A percentile compares a stretch with the other conserved stretches of the same genome.
phyloP scores from a whole-genome alignment of 2,888 invertebrate genomes.

The Tachina grossa region DNA sequence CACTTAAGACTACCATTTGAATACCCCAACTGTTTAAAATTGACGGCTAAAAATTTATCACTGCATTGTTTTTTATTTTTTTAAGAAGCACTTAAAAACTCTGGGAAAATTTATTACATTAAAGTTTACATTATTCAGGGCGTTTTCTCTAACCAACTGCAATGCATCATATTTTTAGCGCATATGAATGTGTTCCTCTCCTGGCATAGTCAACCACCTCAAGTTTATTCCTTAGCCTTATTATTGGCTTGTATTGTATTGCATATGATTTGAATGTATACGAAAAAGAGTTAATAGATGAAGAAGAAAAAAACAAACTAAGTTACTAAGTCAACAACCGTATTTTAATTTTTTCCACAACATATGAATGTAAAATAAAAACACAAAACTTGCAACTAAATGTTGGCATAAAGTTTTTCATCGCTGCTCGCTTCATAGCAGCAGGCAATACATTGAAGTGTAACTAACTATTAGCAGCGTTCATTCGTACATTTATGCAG shows the following conservation, averaged over 20 bases:
- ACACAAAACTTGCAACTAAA: conserved; percentile 34
- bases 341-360: conserved; percentile 47
- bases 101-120: no score
- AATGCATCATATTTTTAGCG: no score
- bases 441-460: conserved; percentile 37
- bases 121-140: no score
- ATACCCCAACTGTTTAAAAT: no score
- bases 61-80: no score
- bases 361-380: conserved; percentile 32
- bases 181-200: no score
- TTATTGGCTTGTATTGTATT: conserved; percentile 35
- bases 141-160: no score
- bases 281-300: neutral
- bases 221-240: no score
- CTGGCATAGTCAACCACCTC: no score
- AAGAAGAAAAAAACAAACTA: conserved; percentile 10
- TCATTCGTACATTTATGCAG: conserved; percentile 8
- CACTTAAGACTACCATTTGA: no score
- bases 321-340: conserved; percentile 62
- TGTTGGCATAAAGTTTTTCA: conserved; percentile 49
- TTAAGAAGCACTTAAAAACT: no score
- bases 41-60: no score
- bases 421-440: neutral
- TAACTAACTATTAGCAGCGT: conserved; percentile 4
- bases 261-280: neutral